Conservation (phyloP, 2,888 invertebrate species). For the Venustoraphidia nigricollis region DNA sequence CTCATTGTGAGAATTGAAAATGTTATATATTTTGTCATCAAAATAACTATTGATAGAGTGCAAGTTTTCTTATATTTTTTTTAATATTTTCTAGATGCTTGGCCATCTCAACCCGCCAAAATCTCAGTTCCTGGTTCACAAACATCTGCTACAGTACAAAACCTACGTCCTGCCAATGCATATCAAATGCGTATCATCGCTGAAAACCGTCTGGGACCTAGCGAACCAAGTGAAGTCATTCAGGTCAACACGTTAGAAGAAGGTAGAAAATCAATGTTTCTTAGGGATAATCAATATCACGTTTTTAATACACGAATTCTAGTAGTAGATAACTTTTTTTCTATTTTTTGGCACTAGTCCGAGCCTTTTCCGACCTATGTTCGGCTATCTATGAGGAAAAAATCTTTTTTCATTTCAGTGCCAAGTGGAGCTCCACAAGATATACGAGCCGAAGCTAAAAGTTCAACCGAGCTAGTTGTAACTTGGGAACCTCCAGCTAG, state of each 20-base stretch:
- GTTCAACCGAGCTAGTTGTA: constrained; percentile 69
- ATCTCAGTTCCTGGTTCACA: constrained; percentile 71
- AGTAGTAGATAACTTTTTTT: too few relatives aligned
- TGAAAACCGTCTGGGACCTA: constrained; percentile 75
- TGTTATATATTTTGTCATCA: too few relatives aligned
- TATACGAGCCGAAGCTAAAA: constrained; percentile 67
- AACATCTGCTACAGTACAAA: constrained; percentile 63
- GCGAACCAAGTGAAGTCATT: constrained; percentile 72
- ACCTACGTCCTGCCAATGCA: constrained; percentile 69
- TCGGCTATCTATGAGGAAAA: background rate
- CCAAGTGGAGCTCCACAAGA: constrained; percentile 72
- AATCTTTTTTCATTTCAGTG: constrained; percentile 26
- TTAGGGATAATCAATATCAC: background rate
- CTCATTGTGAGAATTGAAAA: too few relatives aligned
- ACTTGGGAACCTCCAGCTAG: constrained; percentile 78
- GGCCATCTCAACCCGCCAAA: constrained; percentile 70
- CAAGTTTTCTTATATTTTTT: background rate
- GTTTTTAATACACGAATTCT: too few relatives aligned
- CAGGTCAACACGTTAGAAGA: constrained; percentile 78
- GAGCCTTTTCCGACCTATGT: too few relatives aligned
- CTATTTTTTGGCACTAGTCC: too few relatives aligned
- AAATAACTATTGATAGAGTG: too few relatives aligned
- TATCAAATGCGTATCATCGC: constrained; percentile 82
- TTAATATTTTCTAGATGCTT: constrained; percentile 42
- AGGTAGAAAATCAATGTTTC: constrained; percentile 32